Percentiles rank a stretch among this genome's conserved stretches.
phyloP scores from a whole-genome alignment of 2,797 vertebrate species.

The Cyclura pinguis region DNA sequence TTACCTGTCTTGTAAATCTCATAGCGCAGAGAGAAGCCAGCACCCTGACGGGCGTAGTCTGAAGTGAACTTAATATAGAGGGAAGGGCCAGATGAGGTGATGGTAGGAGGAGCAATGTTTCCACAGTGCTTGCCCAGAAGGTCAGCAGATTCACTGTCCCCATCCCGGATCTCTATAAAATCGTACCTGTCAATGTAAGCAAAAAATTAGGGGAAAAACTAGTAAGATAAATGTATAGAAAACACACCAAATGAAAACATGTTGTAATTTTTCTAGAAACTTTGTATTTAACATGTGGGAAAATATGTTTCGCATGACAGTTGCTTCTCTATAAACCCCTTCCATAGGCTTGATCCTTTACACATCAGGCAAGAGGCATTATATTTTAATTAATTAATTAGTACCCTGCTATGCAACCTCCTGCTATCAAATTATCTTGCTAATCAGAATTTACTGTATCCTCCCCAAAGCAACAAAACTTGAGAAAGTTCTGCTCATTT shows the following conservation, averaged over 20 bases:
- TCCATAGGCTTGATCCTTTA: not conserved
- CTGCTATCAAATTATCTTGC: not conserved
- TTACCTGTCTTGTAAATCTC: slow-evolving; percentile 98
- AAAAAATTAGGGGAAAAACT: slow-evolving; percentile 44
- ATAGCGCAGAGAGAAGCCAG: slow-evolving; percentile 97
- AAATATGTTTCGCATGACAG: not conserved
- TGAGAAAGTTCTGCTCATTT: slow-evolving; percentile 8
- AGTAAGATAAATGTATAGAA: not conserved
- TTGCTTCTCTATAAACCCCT: not conserved
- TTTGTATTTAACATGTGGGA: slow-evolving; percentile 6
- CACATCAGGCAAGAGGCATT: not conserved
- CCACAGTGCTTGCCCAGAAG: slow-evolving; percentile 96
- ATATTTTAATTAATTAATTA: slow-evolving; percentile 28
- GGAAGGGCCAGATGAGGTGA: slow-evolving; percentile 93
- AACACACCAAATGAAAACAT: not conserved
- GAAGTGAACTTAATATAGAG: slow-evolving; percentile 95
- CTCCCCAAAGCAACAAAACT: not conserved
- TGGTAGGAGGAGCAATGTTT: slow-evolving; percentile 96
- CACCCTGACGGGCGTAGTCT: slow-evolving; percentile 95
- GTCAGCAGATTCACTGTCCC: slow-evolving; percentile 88
- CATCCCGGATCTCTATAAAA: slow-evolving; percentile 96
- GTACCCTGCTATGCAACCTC: not conserved
- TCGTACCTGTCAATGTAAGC: slow-evolving; percentile 86
- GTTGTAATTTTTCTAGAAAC: not conserved
- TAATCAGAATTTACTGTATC: not conserved